Evolutionary conservation across 1,140 invertebrate genomes (phyloP), one percentile per base, ranked within the genome.

Genomic region (Drosophila sulfurigaster): DNA sequence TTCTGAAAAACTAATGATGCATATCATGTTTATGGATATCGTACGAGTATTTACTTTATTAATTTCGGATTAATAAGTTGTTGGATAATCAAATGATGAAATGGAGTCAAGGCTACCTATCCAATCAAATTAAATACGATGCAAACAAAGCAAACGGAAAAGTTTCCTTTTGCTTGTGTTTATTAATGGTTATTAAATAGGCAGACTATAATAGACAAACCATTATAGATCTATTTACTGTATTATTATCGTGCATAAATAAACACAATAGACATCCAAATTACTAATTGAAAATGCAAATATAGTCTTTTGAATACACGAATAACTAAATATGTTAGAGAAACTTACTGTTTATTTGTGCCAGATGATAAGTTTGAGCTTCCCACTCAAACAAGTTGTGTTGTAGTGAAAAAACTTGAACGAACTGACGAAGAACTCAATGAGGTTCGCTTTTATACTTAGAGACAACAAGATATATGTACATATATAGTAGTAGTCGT

Each of bases 401-500:
- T 46, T 80, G 63, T 79, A 75, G 52, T 78, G 74, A 75, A 83
- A 73, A 57, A 75, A 81, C 85, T 89, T 64, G 46, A 88, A 75
- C 85, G 72, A 83, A 87, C 83, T 87, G 85, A 78, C 63, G 72
- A 87, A 79, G 63, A 64, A 78, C 60, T 83, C 83, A 72, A 81
- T 78, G 83, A 58, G 66, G 77, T 78, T 82, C 48, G 83, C 83
- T 87, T 87, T 87, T 87, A 87, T 87, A 87, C 83, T 68, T 69
- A 35, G 16, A 49, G 28, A 48, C 6, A 60, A 48, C 48, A 6
- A 51, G 30, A 35, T 70, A 48, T 41, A 41, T 7, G 28, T 51
- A 48, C 35, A 46, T 30, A 41, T 43, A 58, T 30, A 65, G 38
- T 30, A 65, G 38, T 41, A 48, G 10, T 48, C 7, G 25, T 48